These are phyloP conservation scores for Trematocara macrostoma DNA, from an alignment of 2,113 vertebrate genomes.

Conservation along the genomic window DNA sequence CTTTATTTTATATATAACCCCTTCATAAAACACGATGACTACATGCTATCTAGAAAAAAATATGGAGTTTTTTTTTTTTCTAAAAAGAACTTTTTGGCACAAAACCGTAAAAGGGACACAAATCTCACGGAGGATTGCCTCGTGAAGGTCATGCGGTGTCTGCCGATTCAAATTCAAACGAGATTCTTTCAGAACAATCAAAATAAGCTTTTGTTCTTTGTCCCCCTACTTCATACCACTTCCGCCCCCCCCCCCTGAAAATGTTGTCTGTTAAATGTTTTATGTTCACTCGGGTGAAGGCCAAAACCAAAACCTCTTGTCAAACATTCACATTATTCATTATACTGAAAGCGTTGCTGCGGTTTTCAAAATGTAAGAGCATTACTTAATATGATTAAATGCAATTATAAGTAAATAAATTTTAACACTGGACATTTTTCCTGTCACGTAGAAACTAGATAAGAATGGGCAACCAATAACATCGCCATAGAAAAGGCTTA, in stretches of 20 bases:
- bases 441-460: background rate
- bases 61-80: rapidly evolving
- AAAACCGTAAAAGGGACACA: background rate
- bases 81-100: background rate
- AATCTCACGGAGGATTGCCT: background rate
- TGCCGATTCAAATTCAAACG: background rate
- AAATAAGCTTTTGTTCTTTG: background rate
- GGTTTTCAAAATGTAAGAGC: background rate
- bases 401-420: background rate
- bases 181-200: background rate
- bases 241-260: too few relatives aligned
- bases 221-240: background rate
- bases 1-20: background rate
- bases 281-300: background rate
- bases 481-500: background rate
- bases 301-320: background rate
- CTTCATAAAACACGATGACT: background rate
- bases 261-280: background rate
- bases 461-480: background rate
- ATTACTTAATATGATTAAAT: background rate
- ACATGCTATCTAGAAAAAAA: background rate
- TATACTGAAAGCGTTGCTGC: background rate
- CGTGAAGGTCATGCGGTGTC: background rate
- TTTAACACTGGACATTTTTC: background rate
- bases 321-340: background rate